These are phyloP conservation scores for Drosophila mauritiana DNA, from an alignment of 1,140 invertebrate species.

Conservation along the genomic window DNA sequence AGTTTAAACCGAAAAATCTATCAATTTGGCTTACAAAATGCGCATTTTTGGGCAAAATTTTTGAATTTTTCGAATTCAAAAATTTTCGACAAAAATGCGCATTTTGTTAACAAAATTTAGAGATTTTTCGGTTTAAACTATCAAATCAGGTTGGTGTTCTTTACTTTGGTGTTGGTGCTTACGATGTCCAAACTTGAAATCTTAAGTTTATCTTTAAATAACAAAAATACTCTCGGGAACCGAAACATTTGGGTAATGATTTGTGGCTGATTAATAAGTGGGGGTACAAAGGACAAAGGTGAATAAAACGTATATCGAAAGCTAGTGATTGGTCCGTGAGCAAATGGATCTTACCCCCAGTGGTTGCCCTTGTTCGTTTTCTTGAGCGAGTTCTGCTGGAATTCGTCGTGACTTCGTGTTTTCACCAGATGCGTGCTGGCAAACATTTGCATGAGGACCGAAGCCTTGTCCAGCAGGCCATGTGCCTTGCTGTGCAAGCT, in stretches of 20 bases:
- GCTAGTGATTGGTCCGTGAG: not conserved
- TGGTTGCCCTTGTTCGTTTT: conserved; percentile 94
- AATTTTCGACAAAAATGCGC: too few species aligned
- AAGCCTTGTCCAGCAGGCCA: conserved; percentile 92
- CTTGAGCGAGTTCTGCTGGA: conserved; percentile 93
- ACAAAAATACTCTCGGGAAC: too few species aligned
- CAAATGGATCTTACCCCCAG: conserved; percentile 90
- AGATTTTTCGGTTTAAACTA: too few species aligned
- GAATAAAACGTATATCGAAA: too few species aligned
- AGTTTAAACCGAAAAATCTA: too few species aligned
- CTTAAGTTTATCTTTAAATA: not conserved
- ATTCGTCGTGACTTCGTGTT: conserved; percentile 84
- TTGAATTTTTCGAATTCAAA: too few species aligned
- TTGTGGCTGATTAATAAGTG: too few species aligned
- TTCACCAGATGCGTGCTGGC: conserved; percentile 94
- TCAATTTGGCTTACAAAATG: too few species aligned
- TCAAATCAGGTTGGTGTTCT: not conserved
- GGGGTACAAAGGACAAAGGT: too few species aligned
- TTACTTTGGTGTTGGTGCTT: not conserved
- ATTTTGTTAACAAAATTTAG: too few species aligned
- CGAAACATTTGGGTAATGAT: too few species aligned
- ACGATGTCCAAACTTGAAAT: not conserved
- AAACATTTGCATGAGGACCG: conserved; percentile 96
- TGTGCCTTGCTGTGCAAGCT: conserved; percentile 81
- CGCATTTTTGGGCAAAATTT: too few species aligned